Evolutionary conservation across 2,888 invertebrate species (phyloP).

Genomic region (Netelia fuscicornis): DNA sequence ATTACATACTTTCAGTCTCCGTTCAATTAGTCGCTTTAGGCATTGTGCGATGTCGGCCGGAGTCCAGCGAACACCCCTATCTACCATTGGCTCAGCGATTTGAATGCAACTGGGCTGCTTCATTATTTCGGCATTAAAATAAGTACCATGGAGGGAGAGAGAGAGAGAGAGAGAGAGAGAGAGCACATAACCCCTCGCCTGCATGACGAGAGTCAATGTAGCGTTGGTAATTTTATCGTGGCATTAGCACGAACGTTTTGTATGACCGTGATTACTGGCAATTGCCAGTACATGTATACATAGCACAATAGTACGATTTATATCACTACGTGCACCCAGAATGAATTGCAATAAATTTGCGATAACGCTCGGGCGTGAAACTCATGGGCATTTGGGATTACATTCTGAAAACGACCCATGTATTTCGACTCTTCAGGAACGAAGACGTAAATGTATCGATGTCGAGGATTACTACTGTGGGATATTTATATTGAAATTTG

Average conservation of each 20-base stretch:
- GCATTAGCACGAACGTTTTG: constrained; percentile 76
- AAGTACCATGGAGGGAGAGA: constrained; percentile 72
- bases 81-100: constrained; percentile 59
- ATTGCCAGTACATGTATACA: constrained; percentile 65
- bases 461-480: no score
- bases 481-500: no score
- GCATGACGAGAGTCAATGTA: constrained; percentile 58
- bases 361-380: constrained; percentile 59
- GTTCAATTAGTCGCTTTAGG: constrained; percentile 71
- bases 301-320: constrained; percentile 27
- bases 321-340: constrained; percentile 2
- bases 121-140: constrained; percentile 79
- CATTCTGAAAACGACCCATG: neutral
- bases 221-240: constrained; percentile 77
- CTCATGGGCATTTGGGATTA: constrained; percentile 64
- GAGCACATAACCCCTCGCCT: constrained; percentile 52
- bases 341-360: constrained; percentile 71
- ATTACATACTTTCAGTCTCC: constrained; percentile 70
- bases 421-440: constrained; percentile 56
- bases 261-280: constrained; percentile 76
- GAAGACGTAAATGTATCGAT: constrained; percentile 33
- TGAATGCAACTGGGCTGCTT: constrained; percentile 71
- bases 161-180: constrained; percentile 61
- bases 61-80: constrained; percentile 3
- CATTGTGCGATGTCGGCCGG: constrained; percentile 48